These are phyloP conservation scores for Pterois miles DNA, from an alignment of 2,797 vertebrate species.

Conservation along the genomic window DNA sequence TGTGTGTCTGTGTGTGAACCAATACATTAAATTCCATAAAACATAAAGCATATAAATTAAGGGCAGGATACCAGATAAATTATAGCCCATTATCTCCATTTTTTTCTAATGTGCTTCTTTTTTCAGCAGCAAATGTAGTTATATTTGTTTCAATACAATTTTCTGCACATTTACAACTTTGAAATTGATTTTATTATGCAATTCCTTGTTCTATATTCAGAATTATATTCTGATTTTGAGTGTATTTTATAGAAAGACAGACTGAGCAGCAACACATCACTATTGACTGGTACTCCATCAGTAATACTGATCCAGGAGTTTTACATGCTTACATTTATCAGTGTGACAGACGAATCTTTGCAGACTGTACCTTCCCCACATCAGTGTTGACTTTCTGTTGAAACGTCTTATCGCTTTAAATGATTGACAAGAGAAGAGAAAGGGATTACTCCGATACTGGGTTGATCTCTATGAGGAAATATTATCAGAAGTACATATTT, in stretches of 20 bases:
- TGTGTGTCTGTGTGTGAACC: background rate
- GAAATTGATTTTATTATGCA: background rate
- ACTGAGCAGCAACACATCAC: background rate
- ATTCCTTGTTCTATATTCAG: background rate
- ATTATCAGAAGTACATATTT: background rate
- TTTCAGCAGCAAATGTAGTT: no score
- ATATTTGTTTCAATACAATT: no score
- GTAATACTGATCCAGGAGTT: background rate
- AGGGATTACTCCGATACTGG: conserved; percentile 4
- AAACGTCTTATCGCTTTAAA: conserved; percentile 5
- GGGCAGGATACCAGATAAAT: background rate
- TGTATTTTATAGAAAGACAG: background rate
- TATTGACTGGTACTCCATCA: background rate
- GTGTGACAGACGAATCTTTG: background rate
- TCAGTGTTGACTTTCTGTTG: background rate
- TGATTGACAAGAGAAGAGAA: background rate
- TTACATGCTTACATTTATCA: background rate
- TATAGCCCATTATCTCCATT: background rate
- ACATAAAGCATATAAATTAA: background rate
- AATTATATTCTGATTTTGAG: background rate
- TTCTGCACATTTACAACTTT: background rate
- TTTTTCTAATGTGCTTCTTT: no score
- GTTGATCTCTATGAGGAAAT: background rate
- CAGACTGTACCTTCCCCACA: background rate
- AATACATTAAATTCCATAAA: background rate